Evolutionary conservation across 2,113 vertebrate species (phyloP).

Genomic region (Papio anubis): DNA sequence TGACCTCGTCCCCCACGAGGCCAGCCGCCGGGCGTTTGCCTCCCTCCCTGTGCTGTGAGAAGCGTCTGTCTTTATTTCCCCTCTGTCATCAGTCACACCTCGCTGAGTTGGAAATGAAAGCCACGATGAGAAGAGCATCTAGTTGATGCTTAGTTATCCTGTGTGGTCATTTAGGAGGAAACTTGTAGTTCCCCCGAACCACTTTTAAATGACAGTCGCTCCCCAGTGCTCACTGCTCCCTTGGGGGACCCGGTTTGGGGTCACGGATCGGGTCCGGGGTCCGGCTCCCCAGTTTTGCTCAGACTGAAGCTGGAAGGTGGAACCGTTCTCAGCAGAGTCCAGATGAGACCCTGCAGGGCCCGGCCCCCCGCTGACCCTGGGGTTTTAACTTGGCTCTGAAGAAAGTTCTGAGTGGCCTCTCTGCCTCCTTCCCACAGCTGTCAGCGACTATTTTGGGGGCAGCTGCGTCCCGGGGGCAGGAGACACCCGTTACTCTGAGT

Average conservation of each 20-base stretch:
- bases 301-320: not conserved
- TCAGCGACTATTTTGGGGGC: constrained; percentile 90
- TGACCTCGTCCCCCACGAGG: accelerated
- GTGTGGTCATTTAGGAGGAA: not conserved
- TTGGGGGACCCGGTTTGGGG: not conserved
- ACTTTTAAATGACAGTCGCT: not conserved
- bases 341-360: not conserved
- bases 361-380: not conserved
- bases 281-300: not conserved
- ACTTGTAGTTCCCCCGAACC: not conserved
- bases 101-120: not conserved
- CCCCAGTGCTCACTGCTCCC: accelerated
- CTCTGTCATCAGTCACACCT: not conserved
- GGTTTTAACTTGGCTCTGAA: not conserved
- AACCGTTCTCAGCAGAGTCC: not conserved
- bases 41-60: not conserved
- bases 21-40: accelerated
- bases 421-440: constrained; percentile 82
- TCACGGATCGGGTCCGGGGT: no score
- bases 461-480: constrained; percentile 94
- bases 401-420: not conserved
- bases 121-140: not conserved
- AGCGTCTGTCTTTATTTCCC: not conserved
- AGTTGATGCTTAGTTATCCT: not conserved
- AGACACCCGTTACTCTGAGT: constrained; percentile 73